Evolutionary conservation across 2,888 invertebrate genomes (phyloP).

Genomic region (Bellardia pandia): DNA sequence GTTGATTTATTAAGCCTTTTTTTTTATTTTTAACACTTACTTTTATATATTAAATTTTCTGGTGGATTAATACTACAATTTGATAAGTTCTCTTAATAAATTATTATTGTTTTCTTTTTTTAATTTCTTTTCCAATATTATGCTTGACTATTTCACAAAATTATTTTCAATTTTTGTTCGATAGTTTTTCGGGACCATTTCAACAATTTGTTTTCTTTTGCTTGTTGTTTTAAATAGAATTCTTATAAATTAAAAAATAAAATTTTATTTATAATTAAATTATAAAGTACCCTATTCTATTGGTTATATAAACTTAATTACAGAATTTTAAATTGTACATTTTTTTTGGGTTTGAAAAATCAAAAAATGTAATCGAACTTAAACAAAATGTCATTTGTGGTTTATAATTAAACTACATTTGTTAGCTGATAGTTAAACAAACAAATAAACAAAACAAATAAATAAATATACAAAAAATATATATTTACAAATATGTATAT

Average conservation of each 20-base stretch:
- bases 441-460: neutral
- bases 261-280: conserved; percentile 39
- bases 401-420: neutral
- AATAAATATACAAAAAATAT: neutral
- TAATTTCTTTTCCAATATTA: conserved; percentile 6
- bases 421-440: neutral
- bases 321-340: conserved; percentile 52
- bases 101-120: neutral
- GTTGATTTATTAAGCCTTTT: too few species aligned
- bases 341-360: conserved; percentile 19
- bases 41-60: too few species aligned
- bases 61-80: too few species aligned
- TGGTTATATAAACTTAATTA: conserved; percentile 4
- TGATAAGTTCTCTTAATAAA: neutral
- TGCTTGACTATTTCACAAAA: conserved; percentile 30
- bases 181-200: conserved; percentile 25
- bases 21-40: too few species aligned
- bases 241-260: conserved; percentile 13
- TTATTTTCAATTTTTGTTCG: conserved; percentile 4
- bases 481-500: conserved; percentile 26
- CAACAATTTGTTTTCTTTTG: conserved; percentile 46
- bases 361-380: neutral
- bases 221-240: neutral
- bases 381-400: conserved; percentile 40
- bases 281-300: neutral